A percentile compares a stretch with the other conserved stretches of the same genome.
These are phyloP conservation scores for Sorex araneus DNA, from an alignment of 2,113 vertebrate genomes.

Conservation along the genomic window DNA sequence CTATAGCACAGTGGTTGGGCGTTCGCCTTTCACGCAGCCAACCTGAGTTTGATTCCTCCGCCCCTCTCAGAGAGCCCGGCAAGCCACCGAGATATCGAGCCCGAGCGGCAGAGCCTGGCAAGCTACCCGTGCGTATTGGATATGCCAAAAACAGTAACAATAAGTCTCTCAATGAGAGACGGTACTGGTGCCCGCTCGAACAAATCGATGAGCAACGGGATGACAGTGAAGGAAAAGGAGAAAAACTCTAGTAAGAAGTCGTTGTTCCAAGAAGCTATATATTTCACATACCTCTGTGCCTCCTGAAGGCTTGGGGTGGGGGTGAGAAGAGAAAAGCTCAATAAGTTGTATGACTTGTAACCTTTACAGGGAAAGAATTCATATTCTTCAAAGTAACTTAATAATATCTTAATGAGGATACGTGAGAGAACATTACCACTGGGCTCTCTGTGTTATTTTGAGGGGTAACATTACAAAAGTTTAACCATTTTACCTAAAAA, in stretches of 20 bases:
- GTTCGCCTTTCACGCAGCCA: too few species aligned
- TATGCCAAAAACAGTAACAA: too few species aligned
- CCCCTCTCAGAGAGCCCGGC: too few species aligned
- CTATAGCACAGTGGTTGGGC: too few species aligned
- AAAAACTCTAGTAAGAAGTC: slow-evolving; percentile 54
- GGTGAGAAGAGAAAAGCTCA: not conserved
- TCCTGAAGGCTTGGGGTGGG: not conserved
- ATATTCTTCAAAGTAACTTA: slow-evolving; percentile 60
- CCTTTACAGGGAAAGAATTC: slow-evolving; percentile 33
- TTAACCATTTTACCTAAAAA: slow-evolving; percentile 41
- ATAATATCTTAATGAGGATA: slow-evolving; percentile 51
- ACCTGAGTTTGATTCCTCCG: too few species aligned
- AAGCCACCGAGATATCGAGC: too few species aligned
- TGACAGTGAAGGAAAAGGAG: not conserved
- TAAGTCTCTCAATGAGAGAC: too few species aligned
- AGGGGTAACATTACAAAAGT: slow-evolving; percentile 48
- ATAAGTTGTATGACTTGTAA: slow-evolving; percentile 41
- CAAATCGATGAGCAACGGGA: too few species aligned
- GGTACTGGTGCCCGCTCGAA: too few species aligned
- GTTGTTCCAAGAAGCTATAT: slow-evolving; percentile 40
- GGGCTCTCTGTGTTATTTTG: slow-evolving; percentile 33
- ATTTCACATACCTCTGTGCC: slow-evolving; percentile 38
- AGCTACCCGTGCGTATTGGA: too few species aligned
- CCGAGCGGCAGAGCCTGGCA: too few species aligned
- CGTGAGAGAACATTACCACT: slow-evolving; percentile 52